These are phyloP conservation scores for Caenorhabditis elegans DNA, from an alignment of 1,140 invertebrate species.

Conservation along the genomic window DNA sequence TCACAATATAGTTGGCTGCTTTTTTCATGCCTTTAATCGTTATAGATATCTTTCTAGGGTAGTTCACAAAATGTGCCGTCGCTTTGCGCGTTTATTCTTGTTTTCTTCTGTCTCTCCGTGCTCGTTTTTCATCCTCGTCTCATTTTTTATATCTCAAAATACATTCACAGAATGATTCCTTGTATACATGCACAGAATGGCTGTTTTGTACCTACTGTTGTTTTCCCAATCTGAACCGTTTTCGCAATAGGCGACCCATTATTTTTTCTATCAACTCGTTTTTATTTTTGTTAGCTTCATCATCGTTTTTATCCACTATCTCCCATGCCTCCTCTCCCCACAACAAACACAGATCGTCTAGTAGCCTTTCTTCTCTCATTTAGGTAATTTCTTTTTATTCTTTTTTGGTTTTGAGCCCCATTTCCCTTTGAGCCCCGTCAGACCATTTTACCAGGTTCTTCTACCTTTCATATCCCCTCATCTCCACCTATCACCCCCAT, in stretches of 20 bases:
- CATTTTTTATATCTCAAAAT: too few species aligned
- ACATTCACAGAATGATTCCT: slow-evolving; percentile 20
- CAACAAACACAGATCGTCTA: not conserved
- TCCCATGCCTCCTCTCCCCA: not conserved
- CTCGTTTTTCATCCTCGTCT: not conserved
- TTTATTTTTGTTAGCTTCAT: not conserved
- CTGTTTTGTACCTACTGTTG: slow-evolving; percentile 19
- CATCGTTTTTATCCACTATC: not conserved
- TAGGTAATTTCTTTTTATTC: too few species aligned
- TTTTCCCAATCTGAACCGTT: not conserved
- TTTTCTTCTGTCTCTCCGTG: not conserved
- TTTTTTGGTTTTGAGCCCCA: not conserved
- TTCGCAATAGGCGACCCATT: not conserved
- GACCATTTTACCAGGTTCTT: not conserved
- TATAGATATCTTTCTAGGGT: not conserved
- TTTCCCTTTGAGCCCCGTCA: too few species aligned
- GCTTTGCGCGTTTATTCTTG: not conserved
- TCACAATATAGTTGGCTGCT: not conserved
- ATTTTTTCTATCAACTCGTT: not conserved
- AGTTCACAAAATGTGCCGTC: not conserved
- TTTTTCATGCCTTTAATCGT: not conserved
- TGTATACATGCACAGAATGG: slow-evolving; percentile 12
- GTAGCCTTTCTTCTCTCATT: not conserved
- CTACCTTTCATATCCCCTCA: slow-evolving; percentile 4
- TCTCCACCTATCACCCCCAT: too few species aligned